Percentiles rank a stretch among this genome's conserved stretches.
Conservation (phyloP, 1,140 invertebrate species). For the Dinoponera quadriceps region DNA sequence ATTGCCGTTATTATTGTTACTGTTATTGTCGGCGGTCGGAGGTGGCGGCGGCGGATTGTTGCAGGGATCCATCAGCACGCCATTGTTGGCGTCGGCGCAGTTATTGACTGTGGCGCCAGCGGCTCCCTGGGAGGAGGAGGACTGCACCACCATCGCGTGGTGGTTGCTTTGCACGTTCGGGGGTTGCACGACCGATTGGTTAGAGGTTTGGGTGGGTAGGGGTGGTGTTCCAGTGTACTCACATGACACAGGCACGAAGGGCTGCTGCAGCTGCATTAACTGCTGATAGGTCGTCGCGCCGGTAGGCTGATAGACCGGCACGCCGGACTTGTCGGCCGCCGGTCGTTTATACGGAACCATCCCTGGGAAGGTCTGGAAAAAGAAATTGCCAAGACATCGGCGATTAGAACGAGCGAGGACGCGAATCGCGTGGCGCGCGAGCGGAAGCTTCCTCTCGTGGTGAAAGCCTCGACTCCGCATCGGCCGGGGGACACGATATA, state of each 20-base stretch:
- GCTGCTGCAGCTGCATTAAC: slow-evolving; percentile 97
- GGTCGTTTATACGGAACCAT: slow-evolving; percentile 98
- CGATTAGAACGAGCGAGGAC: slow-evolving; percentile 41
- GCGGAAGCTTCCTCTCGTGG: slow-evolving; percentile 39
- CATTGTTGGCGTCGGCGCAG: slow-evolving; percentile 81
- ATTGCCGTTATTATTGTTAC: slow-evolving; percentile 70
- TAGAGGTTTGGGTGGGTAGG: slow-evolving; percentile 87
- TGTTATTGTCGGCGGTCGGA: slow-evolving; percentile 81
- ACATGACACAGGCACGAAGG: slow-evolving; percentile 96
- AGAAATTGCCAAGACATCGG: slow-evolving; percentile 66
- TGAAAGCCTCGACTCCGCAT: slow-evolving; percentile 53
- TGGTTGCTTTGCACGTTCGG: slow-evolving; percentile 81
- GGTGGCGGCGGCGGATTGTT: slow-evolving; percentile 85
- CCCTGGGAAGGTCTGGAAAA: slow-evolving; percentile 94
- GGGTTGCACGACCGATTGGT: slow-evolving; percentile 81
- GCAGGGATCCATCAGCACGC: slow-evolving; percentile 86
- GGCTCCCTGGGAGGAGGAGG: slow-evolving; percentile 75
- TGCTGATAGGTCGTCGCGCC: slow-evolving; percentile 95
- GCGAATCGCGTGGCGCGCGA: slow-evolving; percentile 13
- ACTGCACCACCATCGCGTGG: slow-evolving; percentile 74
- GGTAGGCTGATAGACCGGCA: slow-evolving; percentile 97
- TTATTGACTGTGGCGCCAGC: slow-evolving; percentile 73
- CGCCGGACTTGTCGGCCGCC: slow-evolving; percentile 96
- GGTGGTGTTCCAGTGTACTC: slow-evolving; percentile 92
- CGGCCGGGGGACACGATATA: slow-evolving; percentile 21